These are phyloP conservation scores for Apodemus sylvaticus DNA, from an alignment of 2,113 vertebrate species.

Conservation along the genomic window DNA sequence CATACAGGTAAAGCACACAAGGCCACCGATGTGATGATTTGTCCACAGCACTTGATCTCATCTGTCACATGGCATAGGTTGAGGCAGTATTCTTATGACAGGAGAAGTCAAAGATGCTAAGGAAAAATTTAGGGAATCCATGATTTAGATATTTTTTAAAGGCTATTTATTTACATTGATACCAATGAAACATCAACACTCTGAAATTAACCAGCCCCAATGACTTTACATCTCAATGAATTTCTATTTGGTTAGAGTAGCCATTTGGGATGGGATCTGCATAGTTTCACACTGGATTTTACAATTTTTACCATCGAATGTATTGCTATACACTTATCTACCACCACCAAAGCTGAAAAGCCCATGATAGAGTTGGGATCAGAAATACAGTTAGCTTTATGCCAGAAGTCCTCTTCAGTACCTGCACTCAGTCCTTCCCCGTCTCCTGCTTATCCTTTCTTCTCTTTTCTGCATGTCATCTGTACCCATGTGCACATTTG, in stretches of 20 bases:
- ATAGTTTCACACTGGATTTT: neutral
- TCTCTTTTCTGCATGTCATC: neutral
- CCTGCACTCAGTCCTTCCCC: neutral
- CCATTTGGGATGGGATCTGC: neutral
- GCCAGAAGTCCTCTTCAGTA: neutral
- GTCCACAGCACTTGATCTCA: too few relatives aligned
- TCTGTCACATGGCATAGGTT: neutral
- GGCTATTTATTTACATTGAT: neutral
- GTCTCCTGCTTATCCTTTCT: neutral
- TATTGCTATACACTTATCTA: neutral
- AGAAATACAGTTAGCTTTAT: neutral
- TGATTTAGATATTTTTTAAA: neutral
- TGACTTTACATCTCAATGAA: neutral
- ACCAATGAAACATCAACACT: neutral
- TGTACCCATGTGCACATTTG: neutral
- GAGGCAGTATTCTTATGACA: neutral
- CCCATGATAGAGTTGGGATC: neutral
- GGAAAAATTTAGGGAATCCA: neutral
- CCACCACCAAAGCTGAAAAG: neutral
- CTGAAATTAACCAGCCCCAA: neutral
- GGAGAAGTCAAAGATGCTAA: neutral
- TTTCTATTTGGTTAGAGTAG: neutral
- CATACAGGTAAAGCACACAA: neutral
- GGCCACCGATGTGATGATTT: neutral
- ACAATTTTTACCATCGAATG: neutral